These are phyloP conservation scores for Ailurus styani DNA, from an alignment of 2,113 vertebrate species.

Conservation along the genomic window DNA sequence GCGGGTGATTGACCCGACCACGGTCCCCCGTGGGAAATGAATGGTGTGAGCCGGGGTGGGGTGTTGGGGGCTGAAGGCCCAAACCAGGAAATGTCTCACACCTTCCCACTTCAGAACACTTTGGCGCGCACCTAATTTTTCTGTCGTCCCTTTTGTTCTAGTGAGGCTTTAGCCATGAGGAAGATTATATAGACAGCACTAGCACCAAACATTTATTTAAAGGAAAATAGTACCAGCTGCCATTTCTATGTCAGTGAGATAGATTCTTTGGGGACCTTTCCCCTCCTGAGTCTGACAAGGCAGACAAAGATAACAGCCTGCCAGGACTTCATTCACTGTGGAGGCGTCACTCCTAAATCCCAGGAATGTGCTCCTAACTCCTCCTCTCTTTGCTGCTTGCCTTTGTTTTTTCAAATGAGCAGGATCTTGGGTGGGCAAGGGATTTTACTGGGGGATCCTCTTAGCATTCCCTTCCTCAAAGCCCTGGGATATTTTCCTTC, in stretches of 20 bases:
- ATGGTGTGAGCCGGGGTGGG: fast-evolving
- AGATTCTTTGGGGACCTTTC: constrained; percentile 20
- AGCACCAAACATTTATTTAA: constrained; percentile 45
- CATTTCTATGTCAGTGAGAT: constrained; percentile 30
- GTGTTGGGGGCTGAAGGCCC: neutral
- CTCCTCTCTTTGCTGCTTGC: neutral
- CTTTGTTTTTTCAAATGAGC: constrained; percentile 40
- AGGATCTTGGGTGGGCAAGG: constrained; percentile 54
- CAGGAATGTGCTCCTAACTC: constrained; percentile 46
- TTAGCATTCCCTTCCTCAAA: neutral
- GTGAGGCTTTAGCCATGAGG: neutral
- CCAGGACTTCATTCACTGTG: neutral
- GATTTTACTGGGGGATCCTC: neutral
- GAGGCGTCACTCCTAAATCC: constrained; percentile 55
- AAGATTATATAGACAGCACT: constrained; percentile 17
- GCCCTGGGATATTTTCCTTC: constrained; percentile 10
- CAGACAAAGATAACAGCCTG: constrained; percentile 58
- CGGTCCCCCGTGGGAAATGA: neutral
- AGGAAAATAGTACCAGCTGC: constrained; percentile 40
- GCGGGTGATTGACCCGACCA: neutral
- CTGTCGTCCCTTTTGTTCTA: constrained; percentile 48
- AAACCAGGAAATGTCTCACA: constrained; percentile 55
- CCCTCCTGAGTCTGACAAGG: constrained; percentile 10
- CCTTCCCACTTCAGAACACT: constrained; percentile 29
- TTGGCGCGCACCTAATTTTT: constrained; percentile 21